These are phyloP conservation scores for Thripadectes ignobilis DNA, from an alignment of 2,797 vertebrate genomes.

Conservation along the genomic window DNA sequence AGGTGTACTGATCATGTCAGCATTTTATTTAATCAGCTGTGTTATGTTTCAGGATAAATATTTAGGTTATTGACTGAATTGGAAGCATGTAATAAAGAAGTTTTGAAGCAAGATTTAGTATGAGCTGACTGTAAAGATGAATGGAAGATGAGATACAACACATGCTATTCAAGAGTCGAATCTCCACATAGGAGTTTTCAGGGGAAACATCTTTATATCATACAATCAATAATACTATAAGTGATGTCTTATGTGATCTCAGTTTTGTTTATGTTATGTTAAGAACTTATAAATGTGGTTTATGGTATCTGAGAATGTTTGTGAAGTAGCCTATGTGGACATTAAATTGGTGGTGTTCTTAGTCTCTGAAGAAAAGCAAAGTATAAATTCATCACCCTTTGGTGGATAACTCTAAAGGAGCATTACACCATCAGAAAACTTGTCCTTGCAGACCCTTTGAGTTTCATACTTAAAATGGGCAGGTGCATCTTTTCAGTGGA, in stretches of 20 bases:
- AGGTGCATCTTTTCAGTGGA: neutral
- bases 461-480: fast-evolving
- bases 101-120: neutral
- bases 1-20: neutral
- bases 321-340: neutral
- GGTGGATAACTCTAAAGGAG: neutral
- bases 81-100: neutral
- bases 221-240: neutral
- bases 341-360: neutral
- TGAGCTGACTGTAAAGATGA: neutral
- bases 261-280: neutral
- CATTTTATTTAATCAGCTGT: conserved; percentile 4
- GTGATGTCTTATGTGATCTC: neutral
- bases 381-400: neutral
- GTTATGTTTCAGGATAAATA: conserved; percentile 10
- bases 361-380: neutral
- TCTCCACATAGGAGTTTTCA: neutral
- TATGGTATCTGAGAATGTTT: neutral
- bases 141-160: neutral
- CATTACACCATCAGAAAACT: neutral
- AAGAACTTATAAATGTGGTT: neutral
- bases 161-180: neutral
- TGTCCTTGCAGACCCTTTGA: neutral
- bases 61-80: neutral
- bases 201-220: neutral